These are phyloP conservation scores for Epicauta chinensis DNA, from an alignment of 1,140 invertebrate genomes.

Conservation along the genomic window DNA sequence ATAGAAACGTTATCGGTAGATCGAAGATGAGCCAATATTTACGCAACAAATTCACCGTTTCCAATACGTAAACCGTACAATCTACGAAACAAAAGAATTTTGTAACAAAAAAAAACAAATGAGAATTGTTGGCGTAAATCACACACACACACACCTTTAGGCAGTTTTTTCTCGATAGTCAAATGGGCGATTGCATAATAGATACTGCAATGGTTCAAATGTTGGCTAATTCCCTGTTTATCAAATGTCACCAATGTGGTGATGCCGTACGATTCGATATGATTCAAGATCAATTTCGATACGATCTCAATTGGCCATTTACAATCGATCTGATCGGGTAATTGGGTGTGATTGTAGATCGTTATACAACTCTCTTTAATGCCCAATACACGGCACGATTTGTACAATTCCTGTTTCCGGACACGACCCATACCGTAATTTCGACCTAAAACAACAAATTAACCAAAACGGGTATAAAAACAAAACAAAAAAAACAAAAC, in stretches of 20 bases:
- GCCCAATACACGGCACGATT: conserved; percentile 70
- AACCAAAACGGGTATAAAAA: too few relatives aligned
- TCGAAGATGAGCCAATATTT: conserved; percentile 85
- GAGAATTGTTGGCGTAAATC: not conserved
- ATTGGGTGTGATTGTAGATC: conserved; percentile 59
- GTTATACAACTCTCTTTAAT: conserved; percentile 68
- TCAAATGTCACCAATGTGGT: conserved; percentile 90
- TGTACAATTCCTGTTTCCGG: conserved; percentile 71
- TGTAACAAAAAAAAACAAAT: not conserved
- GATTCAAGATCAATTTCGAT: conserved; percentile 62
- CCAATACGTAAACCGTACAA: conserved; percentile 73
- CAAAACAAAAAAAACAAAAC: not conserved
- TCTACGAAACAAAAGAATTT: conserved; percentile 51
- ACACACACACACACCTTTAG: conserved; percentile 49
- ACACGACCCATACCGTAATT: conserved; percentile 60
- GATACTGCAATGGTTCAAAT: conserved; percentile 81
- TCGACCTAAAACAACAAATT: conserved; percentile 67
- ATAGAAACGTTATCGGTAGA: conserved; percentile 68
- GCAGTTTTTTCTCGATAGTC: conserved; percentile 66
- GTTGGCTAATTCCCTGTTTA: conserved; percentile 79
- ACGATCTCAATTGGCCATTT: conserved; percentile 72
- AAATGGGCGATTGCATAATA: conserved; percentile 73
- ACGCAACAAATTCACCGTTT: conserved; percentile 75
- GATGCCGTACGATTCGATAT: conserved; percentile 67
- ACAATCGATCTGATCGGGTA: conserved; percentile 67